Conservation (phyloP, 2,888 invertebrate species). For the Netelia melanura region DNA sequence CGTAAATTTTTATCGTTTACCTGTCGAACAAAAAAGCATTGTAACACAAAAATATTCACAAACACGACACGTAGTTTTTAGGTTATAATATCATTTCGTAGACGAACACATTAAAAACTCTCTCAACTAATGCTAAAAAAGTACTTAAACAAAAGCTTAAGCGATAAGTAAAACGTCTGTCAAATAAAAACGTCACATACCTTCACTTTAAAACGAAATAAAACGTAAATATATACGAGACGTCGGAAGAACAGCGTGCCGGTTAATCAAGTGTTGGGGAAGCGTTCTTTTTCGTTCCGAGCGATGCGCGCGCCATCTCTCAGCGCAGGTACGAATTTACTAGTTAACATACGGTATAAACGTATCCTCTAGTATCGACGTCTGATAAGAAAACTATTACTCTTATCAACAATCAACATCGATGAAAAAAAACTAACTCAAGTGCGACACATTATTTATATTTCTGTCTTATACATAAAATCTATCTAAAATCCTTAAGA, state of each 20-base stretch:
- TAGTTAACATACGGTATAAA: too few species aligned
- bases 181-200: constrained; percentile 21
- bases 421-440: too few species aligned
- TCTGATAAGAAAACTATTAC: too few species aligned
- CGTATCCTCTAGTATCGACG: too few species aligned
- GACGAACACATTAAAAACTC: neutral
- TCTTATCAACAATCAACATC: too few species aligned
- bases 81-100: constrained; percentile 46
- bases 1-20: constrained; percentile 71
- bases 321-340: neutral
- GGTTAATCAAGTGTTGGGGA: constrained; percentile 8
- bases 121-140: neutral
- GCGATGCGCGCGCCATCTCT: neutral
- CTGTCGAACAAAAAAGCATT: neutral
- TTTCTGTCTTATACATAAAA: too few species aligned
- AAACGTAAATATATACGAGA: constrained; percentile 63
- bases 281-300: neutral
- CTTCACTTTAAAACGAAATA: constrained; percentile 48
- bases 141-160: neutral
- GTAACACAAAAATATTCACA: neutral
- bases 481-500: too few species aligned
- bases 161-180: neutral
- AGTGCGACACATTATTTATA: too few species aligned
- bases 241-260: constrained; percentile 44
- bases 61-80: constrained; percentile 35